Evolutionary conservation across 2,113 vertebrate species (phyloP), one percentile per base, ranked within the genome.

Genomic region (Rhinopomastus cyanomelas): DNA sequence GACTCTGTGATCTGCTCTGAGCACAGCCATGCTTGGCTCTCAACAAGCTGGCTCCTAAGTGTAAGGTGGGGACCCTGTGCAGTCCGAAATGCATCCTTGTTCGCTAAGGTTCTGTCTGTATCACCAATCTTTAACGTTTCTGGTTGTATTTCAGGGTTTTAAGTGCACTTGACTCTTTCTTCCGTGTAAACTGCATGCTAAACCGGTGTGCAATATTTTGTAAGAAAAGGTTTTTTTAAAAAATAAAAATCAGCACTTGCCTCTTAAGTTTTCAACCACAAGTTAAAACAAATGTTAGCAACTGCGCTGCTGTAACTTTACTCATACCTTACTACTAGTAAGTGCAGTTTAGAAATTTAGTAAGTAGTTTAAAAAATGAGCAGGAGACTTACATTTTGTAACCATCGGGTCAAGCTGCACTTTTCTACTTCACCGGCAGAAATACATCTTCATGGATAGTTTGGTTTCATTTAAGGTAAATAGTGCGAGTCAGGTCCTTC

Each of bases 121-220:
- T 86, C 7, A 44, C 37, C 74, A 72, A 55, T 75, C 27, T 75
- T 83, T 18, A 37, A 73, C 55, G 51, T 66, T 84, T 82, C 51
- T 69, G n/a, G 46, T 86, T 89, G 90, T 85, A 84, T 81, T 92
- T 76, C 92, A 92, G 88, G 90, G 90, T 92, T 90, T 90, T 82
- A 95, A 95, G 90, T 93, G 86, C 84, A 94, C 86, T 93, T 94
- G 86, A 69, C 64, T 88, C 15, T 93, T 84, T 90, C 81, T 92
- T 95, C 90, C 15, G 0, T 84, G 88, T 91, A 86, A 93, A 72
- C 77, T 79, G 92, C 93, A 95, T 96, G 94, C 94, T 95, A 90
- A 88, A 77, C 9, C 22, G 42, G 93, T 78, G 78, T 94, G 90
- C 93, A 95, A 79, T 95, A 91, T 92, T 96, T 93, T 93, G 71